Base-by-base conservation (phyloP, 2,888 invertebrate genomes). In the Oxycera nigricornis region DNA sequence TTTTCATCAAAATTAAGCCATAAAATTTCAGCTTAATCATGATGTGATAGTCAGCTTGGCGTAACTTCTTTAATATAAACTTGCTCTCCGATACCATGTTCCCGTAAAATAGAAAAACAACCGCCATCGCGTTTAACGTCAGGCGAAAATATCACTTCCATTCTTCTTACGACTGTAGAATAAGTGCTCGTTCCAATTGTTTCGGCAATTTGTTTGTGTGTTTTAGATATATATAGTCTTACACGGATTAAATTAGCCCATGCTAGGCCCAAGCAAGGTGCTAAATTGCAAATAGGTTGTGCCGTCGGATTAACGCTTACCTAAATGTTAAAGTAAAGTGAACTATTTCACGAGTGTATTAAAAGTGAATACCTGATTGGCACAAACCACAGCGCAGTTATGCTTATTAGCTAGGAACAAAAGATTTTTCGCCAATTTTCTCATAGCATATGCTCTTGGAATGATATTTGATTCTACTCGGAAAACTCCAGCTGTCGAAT, bases 401-500 rank as follows among this genome's bases (percentile, higher is more conserved):
- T 88, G 85, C 73, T 87, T 84, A 28, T 85, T 84, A 11, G 88
- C 86, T 62, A 92, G 83, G 73, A 86, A 83, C 65, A 89, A 88
- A 52, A 94, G 82, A 59, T 85, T 83, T 46, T 85, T 82, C 0
- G 89, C 90, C 77, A 93, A 82, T 73, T 83, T 83, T 74, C 89
- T 85, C 79, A 92, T 86, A 76, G 89, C 88, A 55, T 86, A 86
- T 1, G 90, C 88, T 78, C 91, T 86, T 26, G 81, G 79, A 1
- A 81, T 79, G 74, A 85, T 86, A 78, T 86, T 83, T n/a, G 86
- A 84, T 70, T 87, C 85, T 59, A 87, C 87, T 35, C 91, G 86
- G 83, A 91, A 93, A 35, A 91, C 84, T 1, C 91, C 92, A 9
- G 92, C 92, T 75, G 94, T 90, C 0, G 93, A 93, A 82, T 94